These are phyloP conservation scores for Ectropis grisescens DNA, from an alignment of 1,140 invertebrate species.

Conservation along the genomic window DNA sequence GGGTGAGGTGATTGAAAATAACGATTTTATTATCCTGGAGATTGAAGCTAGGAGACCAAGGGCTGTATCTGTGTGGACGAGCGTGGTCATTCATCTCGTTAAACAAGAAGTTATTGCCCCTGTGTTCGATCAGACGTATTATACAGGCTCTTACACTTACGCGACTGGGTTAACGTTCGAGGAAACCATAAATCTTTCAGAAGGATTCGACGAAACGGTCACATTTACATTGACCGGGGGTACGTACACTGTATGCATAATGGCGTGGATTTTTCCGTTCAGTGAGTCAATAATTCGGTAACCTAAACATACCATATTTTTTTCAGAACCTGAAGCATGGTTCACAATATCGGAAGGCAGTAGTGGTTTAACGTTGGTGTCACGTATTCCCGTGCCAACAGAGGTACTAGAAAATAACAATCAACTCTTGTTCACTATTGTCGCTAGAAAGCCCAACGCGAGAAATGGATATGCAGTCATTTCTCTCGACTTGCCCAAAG, in stretches of 20 bases:
- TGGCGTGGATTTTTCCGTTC: too few species aligned
- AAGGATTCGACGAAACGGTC: conserved; percentile 29
- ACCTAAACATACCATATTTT: too few species aligned
- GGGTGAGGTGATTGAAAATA: conserved; percentile 14
- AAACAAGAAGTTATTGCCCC: conserved; percentile 13
- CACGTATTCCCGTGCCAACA: conserved; percentile 11
- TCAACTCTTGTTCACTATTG: conserved; percentile 20
- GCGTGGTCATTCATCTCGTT: conserved; percentile 26
- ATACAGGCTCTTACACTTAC: conserved; percentile 22
- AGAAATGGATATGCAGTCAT: conserved; percentile 15
- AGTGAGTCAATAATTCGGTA: conserved; percentile 9
- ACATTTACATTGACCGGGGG: conserved; percentile 30
- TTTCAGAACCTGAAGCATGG: too few species aligned
- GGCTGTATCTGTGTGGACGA: conserved; percentile 20
- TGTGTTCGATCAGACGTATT: conserved; percentile 27
- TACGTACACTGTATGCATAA: too few species aligned
- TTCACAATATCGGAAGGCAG: too few species aligned
- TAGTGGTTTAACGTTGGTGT: conserved; percentile 6
- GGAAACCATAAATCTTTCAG: conserved; percentile 17
- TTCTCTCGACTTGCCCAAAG: conserved; percentile 22
- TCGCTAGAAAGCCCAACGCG: conserved; percentile 22
- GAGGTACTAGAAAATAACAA: conserved; percentile 18
- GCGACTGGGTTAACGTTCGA: conserved; percentile 20
- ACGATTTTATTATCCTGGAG: conserved; percentile 26
- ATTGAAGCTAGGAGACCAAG: conserved; percentile 25